phyloP scores from a whole-genome alignment of 53 echinoderm and acorn worm genomes.

The Glandiceps talaboti region DNA sequence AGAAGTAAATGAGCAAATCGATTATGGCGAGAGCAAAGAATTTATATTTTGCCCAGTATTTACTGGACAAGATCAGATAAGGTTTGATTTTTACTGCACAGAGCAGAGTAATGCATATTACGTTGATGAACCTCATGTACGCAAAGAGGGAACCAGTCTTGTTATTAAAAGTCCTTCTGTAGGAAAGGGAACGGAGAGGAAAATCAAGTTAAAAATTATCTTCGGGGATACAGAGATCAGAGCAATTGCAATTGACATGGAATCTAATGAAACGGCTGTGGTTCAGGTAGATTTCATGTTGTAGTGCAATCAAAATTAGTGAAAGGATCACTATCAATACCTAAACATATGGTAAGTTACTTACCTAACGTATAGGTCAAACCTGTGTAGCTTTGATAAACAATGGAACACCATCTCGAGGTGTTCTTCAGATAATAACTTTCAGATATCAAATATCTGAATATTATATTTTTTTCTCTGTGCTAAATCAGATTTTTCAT shows the following conservation, averaged over 20 bases:
- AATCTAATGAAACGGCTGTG: no score
- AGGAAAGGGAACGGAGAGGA: neutral
- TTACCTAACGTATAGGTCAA: no score
- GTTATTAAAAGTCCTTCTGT: neutral
- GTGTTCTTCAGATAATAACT: no score
- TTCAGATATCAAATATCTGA: no score
- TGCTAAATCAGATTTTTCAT: no score
- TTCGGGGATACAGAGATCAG: neutral
- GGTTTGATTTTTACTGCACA: neutral
- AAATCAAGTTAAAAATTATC: neutral
- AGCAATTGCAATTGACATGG: neutral
- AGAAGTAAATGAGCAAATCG: neutral
- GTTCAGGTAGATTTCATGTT: no score
- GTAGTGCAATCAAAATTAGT: no score
- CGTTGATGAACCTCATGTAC: neutral
- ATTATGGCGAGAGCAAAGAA: neutral
- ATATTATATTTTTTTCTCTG: no score
- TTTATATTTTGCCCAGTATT: neutral
- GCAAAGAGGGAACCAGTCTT: neutral
- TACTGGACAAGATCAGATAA: neutral
- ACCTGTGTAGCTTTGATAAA: no score
- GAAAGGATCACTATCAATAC: no score
- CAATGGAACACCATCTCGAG: no score
- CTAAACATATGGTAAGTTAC: no score
- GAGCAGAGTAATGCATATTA: neutral